Base-by-base conservation (phyloP, 2,888 invertebrate genomes). In the Zootermopsis nevadensis region DNA sequence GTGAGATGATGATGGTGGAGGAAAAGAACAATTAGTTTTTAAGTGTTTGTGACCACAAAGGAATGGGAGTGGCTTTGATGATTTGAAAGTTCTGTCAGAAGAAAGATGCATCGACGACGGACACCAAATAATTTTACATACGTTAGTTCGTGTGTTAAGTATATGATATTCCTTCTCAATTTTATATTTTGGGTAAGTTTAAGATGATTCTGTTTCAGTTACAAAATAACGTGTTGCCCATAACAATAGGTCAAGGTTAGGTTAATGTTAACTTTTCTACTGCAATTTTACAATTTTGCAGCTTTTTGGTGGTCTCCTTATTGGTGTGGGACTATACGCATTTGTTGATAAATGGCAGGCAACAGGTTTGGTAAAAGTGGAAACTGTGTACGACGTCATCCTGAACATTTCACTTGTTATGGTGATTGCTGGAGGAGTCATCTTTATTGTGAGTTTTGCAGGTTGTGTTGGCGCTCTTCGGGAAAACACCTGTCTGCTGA, bases 391-490 rank as follows among this genome's bases (percentile, higher is more conserved):
- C 88, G 98, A 98, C 90, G 93, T 98, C 66, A 94, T 96, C 86
- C 91, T 98, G 82, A 98, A 98, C 89, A 95, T 98, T 86, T 97
- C 98, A 35, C 91, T 98, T 84, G 94, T 98, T 82, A 94, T 98
- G 90, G 95, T 97, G n/a, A 93, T 98, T 83, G 94, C 96, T 84
- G 98, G 98, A 3, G 94, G 94, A 53, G 94, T 98, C 12, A 95
- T 98, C n/a, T 98, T 98, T 89, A 93, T 97, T 80, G 97, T 98
- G 82, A 97, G 97, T 89, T 98, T 98, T 89, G 96, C 97, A 31
- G 98, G 98, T 10, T 98, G 98, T 89, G 94, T 98, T 24, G 98
- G 97, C 74, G 96, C 97, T 0, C 90, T 97, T 12, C 90, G 98
- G 84, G 98, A 98, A 90, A 98, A 98, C 89, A 96, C 97, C 0